Percentiles rank a stretch among this genome's conserved stretches.
Conservation (phyloP, 2,888 invertebrate genomes). For the Teinopalpus imperialis region DNA sequence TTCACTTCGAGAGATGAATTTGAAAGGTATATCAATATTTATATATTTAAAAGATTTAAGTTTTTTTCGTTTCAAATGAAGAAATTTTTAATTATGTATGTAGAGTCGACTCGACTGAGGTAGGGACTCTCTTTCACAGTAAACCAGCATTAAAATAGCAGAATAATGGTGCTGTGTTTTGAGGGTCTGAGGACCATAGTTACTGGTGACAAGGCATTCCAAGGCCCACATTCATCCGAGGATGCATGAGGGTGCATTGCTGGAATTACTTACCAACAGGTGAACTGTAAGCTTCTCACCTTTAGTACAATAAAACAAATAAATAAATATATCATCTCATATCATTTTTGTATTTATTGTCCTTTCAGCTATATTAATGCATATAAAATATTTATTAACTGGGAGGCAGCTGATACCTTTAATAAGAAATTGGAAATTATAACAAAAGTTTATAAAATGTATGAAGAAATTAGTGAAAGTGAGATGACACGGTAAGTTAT, state of each 20-base stretch:
- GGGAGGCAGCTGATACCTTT: slow-evolving; percentile 38
- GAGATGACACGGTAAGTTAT: slow-evolving; percentile 53
- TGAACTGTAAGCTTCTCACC: background rate
- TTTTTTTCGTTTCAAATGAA: no score
- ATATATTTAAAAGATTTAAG: no score
- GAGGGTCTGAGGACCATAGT: no score
- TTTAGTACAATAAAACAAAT: background rate
- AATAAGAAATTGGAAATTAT: slow-evolving; percentile 44
- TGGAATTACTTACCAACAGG: no score
- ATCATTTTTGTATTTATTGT: slow-evolving; percentile 6
- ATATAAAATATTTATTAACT: slow-evolving; percentile 52
- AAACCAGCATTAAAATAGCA: no score
- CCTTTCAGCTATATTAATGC: slow-evolving; percentile 56
- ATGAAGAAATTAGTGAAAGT: slow-evolving; percentile 41
- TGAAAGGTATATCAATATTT: slow-evolving; percentile 48
- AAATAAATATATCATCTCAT: background rate
- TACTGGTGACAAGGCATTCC: no score
- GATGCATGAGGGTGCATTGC: no score
- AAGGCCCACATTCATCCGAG: no score
- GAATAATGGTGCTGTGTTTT: no score
- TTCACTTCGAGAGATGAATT: slow-evolving; percentile 61
- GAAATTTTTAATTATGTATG: no score
- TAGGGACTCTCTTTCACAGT: no score
- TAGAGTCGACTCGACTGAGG: no score
- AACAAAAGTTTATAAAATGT: slow-evolving; percentile 42